Base-by-base conservation (phyloP, 1,140 invertebrate species). In the Ruditapes philippinarum region DNA sequence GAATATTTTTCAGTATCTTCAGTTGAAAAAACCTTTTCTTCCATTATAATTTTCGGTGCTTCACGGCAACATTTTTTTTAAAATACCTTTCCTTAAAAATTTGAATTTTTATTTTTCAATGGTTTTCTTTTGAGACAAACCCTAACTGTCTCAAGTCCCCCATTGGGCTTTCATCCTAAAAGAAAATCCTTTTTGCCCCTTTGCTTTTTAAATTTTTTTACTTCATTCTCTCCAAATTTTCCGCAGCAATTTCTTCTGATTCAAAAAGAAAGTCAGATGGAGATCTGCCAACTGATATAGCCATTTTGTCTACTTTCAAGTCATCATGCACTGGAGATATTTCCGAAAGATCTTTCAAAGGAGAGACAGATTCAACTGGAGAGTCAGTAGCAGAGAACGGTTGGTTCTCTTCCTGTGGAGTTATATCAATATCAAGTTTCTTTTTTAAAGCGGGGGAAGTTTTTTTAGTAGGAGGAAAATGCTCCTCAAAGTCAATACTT, bases 401-500 rank as follows among this genome's bases (percentile, higher is more conserved):
- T 74, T 83, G 57, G 42, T 51, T 65, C 76, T 89, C 88, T 25
- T 40, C 57, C 36, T 88, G 73, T 80, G 88, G 33, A 28, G 90
- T 85, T 87, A 91, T 80, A 54, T 92, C 87, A 62, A 93, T 84
- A 84, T 93, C 91, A 60, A 91, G 74, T 74, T 87, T 76, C 70
- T 68, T 88, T 89, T 88, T 88, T 57, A 82, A 87, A 81, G 89
- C 80, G 88, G 92, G 89, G 88, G 92, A 92, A 51, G 62, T 51
- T 89, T 92, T 93, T 45, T 90, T 60, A 84, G 92, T 85, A 74
- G 93, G 94, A 89, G 94, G 94, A 87, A 94, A 95, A 90, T 94
- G 93, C 85, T 95, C 94, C 78, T 95, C 94, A 28, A 93, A 92
- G 89, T 94, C 93, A 68, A 92, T 94, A 87, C 93, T 93, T 70